These are phyloP conservation scores for Catagonus wagneri DNA, from an alignment of 2,113 vertebrate species.

Conservation along the genomic window DNA sequence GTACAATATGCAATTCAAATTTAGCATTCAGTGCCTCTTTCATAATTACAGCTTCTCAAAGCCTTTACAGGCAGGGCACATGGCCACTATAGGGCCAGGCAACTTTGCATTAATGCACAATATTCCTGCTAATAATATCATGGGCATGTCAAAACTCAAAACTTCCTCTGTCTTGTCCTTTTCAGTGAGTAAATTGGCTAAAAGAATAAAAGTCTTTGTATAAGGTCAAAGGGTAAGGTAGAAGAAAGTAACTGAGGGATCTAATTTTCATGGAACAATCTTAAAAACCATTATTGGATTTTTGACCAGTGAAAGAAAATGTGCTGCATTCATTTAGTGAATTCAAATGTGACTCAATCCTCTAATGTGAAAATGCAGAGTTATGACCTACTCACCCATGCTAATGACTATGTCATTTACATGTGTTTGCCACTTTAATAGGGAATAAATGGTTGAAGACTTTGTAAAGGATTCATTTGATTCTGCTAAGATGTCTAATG, in stretches of 20 bases:
- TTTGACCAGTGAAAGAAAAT: conserved; percentile 65
- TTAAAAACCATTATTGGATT: conserved; percentile 59
- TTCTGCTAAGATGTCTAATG: conserved; percentile 59
- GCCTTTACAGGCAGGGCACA: background rate
- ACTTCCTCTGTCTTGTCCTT: background rate
- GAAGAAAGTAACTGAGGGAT: conserved; percentile 52
- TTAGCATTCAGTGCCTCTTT: background rate
- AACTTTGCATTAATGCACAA: background rate
- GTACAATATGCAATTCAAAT: background rate
- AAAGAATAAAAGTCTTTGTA: conserved; percentile 58
- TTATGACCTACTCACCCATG: conserved; percentile 62
- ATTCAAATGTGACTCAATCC: conserved; percentile 52
- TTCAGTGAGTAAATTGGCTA: background rate
- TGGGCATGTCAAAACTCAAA: background rate
- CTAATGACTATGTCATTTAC: conserved; percentile 66
- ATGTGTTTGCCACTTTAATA: conserved; percentile 57
- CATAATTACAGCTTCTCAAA: conserved; percentile 23
- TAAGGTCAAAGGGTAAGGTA: conserved; percentile 56
- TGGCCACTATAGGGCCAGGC: background rate
- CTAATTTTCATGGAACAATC: conserved; percentile 68
- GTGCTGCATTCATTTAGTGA: conserved; percentile 60
- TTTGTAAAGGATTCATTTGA: conserved; percentile 67
- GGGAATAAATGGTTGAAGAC: conserved; percentile 38
- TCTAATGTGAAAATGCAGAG: conserved; percentile 55
- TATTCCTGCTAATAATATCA: conserved; percentile 26